These are phyloP conservation scores for Pyxicephalus adspersus DNA, from an alignment of 2,113 vertebrate genomes.

Conservation along the genomic window DNA sequence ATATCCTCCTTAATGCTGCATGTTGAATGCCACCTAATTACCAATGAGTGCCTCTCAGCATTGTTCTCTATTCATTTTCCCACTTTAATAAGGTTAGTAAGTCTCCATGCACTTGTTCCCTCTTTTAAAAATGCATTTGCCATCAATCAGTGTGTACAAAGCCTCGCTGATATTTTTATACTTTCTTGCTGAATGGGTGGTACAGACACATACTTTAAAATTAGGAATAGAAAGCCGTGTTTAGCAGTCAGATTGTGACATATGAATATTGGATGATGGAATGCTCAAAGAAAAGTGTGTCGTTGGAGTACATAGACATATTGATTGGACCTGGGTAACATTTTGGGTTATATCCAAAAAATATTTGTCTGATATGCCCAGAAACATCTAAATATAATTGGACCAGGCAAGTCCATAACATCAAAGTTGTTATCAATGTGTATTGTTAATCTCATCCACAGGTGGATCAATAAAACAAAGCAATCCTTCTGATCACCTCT, in stretches of 20 bases:
- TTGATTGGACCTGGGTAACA: too few species aligned
- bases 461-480: too few species aligned
- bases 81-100: slow-evolving; percentile 38
- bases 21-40: slow-evolving; percentile 30
- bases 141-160: slow-evolving; percentile 29
- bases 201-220: background rate
- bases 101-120: slow-evolving; percentile 23
- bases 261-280: background rate
- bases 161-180: background rate
- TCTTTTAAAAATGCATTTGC: slow-evolving; percentile 24
- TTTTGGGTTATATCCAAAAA: too few species aligned
- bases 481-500: too few species aligned
- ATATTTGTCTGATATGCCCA: too few species aligned
- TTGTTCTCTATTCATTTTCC: slow-evolving; percentile 14
- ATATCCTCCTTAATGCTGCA: slow-evolving; percentile 28
- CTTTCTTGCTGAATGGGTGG: background rate
- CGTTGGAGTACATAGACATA: background rate
- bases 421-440: too few species aligned
- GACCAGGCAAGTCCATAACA: too few species aligned
- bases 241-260: background rate
- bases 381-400: too few species aligned
- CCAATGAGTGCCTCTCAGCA: slow-evolving; percentile 20
- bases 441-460: too few species aligned
- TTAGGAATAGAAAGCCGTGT: background rate
- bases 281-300: background rate